A percentile compares a stretch with the other conserved stretches of the same genome.
phyloP scores from a whole-genome alignment of 1,140 invertebrate species.

The Kradibia gibbosae region DNA sequence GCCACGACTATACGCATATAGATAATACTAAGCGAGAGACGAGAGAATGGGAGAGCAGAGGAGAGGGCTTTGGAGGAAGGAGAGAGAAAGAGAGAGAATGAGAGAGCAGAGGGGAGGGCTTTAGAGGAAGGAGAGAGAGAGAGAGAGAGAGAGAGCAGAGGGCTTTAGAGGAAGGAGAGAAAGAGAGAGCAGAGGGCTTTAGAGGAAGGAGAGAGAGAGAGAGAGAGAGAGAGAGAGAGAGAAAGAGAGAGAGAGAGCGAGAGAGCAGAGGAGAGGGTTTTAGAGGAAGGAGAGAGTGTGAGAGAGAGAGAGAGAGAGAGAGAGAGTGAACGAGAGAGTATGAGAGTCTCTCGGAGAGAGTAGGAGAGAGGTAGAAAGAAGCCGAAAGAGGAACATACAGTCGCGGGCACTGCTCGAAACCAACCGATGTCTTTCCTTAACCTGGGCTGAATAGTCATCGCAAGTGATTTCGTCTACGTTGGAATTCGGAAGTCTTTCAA shows the following conservation, averaged over 20 bases:
- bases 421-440: constrained; percentile 33
- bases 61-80: constrained; percentile 40
- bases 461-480: constrained; percentile 19
- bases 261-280: constrained; percentile 2
- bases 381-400: constrained; percentile 24
- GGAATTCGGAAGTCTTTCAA: constrained; percentile 21
- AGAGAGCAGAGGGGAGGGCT: constrained; percentile 31
- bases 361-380: constrained; percentile 35
- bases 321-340: constrained; percentile 42
- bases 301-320: constrained; percentile 39
- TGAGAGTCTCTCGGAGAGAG: constrained; percentile 46
- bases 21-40: constrained; percentile 40
- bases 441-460: constrained; percentile 10
- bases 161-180: too few relatives aligned
- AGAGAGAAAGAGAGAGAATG: constrained; percentile 21
- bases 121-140: constrained; percentile 28
- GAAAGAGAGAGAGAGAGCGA: constrained; percentile 23
- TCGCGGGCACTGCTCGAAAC: constrained; percentile 31
- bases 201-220: constrained; percentile 40
- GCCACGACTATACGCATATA: constrained; percentile 31
- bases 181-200: constrained; percentile 47
- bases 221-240: constrained; percentile 12
- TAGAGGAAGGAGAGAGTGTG: constrained; percentile 17
- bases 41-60: constrained; percentile 39
- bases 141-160: constrained; percentile 44